Evolutionary conservation across 2,113 vertebrate genomes (phyloP).

Genomic region (Planiliza haematocheilus): DNA sequence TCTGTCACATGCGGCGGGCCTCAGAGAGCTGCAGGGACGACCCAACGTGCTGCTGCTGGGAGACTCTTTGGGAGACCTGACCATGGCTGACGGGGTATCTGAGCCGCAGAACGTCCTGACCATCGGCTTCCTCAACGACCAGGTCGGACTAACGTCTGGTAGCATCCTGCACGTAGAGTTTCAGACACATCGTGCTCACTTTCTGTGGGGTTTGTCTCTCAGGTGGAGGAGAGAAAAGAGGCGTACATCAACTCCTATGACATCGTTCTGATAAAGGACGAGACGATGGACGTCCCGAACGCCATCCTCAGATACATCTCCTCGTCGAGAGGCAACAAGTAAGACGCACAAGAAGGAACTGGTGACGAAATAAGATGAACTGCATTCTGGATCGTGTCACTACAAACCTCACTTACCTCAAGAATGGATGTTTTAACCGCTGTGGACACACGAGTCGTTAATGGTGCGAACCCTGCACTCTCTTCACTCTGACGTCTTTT

Average conservation of each 20-base stretch:
- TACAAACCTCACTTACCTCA: not conserved
- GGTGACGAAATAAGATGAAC: not conserved
- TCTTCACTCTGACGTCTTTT: not conserved
- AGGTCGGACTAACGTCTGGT: conserved; percentile 73
- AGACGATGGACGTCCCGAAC: conserved; percentile 89
- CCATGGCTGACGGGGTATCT: conserved; percentile 89
- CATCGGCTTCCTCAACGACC: conserved; percentile 91
- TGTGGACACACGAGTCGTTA: no score
- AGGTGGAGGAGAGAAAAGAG: conserved; percentile 88
- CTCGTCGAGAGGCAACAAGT: conserved; percentile 31
- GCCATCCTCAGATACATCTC: conserved; percentile 83
- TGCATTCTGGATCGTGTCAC: not conserved
- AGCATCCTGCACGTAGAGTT: not conserved
- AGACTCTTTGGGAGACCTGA: conserved; percentile 92
- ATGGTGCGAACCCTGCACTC: no score
- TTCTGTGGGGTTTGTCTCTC: not conserved
- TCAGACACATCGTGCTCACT: not conserved
- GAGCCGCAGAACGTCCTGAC: conserved; percentile 86
- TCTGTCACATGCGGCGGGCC: conserved; percentile 77
- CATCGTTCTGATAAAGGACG: conserved; percentile 88
- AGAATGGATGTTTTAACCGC: no score
- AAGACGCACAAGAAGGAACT: not conserved
- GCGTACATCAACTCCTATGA: conserved; percentile 87
- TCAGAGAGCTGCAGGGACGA: conserved; percentile 83
- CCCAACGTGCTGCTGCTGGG: conserved; percentile 89